Evolutionary conservation across 2,113 vertebrate genomes (phyloP).

Genomic region (Nematolebias whitei): DNA sequence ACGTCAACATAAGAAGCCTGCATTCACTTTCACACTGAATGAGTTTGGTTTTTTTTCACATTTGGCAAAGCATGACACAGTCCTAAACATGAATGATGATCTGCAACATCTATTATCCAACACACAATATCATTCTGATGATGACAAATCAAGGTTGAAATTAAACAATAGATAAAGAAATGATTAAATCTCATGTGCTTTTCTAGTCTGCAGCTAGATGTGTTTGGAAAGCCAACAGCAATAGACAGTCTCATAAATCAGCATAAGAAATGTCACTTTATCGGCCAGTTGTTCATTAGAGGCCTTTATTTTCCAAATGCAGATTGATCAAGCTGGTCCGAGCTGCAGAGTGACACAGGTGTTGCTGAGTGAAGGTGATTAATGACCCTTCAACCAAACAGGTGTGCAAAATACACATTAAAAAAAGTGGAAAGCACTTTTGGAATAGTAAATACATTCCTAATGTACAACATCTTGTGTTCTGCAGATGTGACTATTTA

Average conservation of each 20-base stretch:
- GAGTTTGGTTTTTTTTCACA: no score
- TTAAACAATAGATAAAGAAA: conserved; percentile 46
- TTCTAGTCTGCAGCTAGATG: conserved; percentile 38
- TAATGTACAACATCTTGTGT: background rate
- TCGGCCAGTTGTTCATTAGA: conserved; percentile 55
- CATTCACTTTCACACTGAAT: background rate
- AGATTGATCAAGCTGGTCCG: conserved; percentile 63
- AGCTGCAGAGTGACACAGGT: conserved; percentile 61
- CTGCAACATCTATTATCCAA: conserved; percentile 50
- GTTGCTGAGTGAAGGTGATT: conserved; percentile 60
- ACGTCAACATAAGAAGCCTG: background rate
- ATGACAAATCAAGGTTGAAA: conserved; percentile 46
- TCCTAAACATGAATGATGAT: conserved; percentile 59
- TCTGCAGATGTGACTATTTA: conserved; percentile 28
- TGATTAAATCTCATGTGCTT: conserved; percentile 24
- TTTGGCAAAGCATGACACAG: conserved; percentile 16
- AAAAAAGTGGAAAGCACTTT: background rate
- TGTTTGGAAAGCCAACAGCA: conserved; percentile 23
- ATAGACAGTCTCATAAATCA: conserved; percentile 64
- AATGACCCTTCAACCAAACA: conserved; percentile 64
- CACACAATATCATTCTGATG: conserved; percentile 51
- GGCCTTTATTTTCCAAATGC: conserved; percentile 12
- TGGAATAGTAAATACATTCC: conserved; percentile 32
- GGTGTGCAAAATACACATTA: conserved; percentile 49
- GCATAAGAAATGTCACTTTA: conserved; percentile 50